Percentiles rank a stretch among this genome's conserved stretches.
Conservation (phyloP, 2,888 invertebrate genomes). For the Arctia plantaginis region DNA sequence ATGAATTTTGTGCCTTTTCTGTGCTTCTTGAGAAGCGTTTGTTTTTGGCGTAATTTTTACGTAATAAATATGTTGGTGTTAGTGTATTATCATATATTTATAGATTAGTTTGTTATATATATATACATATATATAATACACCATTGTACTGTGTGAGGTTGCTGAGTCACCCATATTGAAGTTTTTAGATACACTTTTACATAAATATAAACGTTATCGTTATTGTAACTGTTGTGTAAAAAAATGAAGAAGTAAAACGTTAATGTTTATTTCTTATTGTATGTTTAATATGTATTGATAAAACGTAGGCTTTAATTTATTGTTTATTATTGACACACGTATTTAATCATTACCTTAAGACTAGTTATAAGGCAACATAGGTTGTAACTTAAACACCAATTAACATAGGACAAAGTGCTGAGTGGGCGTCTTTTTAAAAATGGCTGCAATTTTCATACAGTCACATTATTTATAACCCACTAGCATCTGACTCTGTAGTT, state of each 20-base stretch:
- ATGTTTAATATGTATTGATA: slow-evolving; percentile 42
- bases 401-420: slow-evolving; percentile 49
- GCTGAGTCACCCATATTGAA: slow-evolving; percentile 51
- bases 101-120: slow-evolving; percentile 51
- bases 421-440: slow-evolving; percentile 31
- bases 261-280: slow-evolving; percentile 46
- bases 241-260: slow-evolving; percentile 30
- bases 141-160: slow-evolving; percentile 45
- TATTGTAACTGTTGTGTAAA: slow-evolving; percentile 30
- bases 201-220: slow-evolving; percentile 18
- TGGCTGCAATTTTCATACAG: slow-evolving; percentile 4
- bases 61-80: slow-evolving; percentile 55
- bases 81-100: slow-evolving; percentile 40
- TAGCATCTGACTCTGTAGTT: slow-evolving; percentile 14
- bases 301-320: slow-evolving; percentile 52
- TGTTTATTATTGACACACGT: slow-evolving; percentile 40
- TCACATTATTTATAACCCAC: background rate
- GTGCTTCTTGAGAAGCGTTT: slow-evolving; percentile 74
- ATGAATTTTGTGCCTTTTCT: slow-evolving; percentile 85
- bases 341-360: slow-evolving; percentile 41
- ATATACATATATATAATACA: slow-evolving; percentile 44
- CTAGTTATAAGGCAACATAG: slow-evolving; percentile 44
- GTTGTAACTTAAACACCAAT: slow-evolving; percentile 75
- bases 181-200: slow-evolving; percentile 39
- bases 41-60: slow-evolving; percentile 66